A percentile compares a stretch with the other conserved stretches of the same genome.
Conservation (phyloP, 1,140 invertebrate genomes). For the Drosophila simulans region DNA sequence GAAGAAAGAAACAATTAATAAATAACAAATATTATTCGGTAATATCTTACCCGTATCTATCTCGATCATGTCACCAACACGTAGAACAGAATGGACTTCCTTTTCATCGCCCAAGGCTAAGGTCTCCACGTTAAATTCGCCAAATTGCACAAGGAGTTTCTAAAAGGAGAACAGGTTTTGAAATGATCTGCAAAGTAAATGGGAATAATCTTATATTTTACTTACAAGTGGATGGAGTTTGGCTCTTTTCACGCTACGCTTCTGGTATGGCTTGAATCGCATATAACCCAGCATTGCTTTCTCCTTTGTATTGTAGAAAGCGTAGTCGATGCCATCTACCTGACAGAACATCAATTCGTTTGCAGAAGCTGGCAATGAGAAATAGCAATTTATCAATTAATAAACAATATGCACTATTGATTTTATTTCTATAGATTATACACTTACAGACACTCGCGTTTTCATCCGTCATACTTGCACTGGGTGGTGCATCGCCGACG, state of each 20-base stretch:
- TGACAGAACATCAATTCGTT: conserved; percentile 37
- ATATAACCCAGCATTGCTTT: conserved; percentile 55
- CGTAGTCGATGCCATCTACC: conserved; percentile 62
- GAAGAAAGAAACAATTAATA: neutral
- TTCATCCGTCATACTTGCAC: neutral
- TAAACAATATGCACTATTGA: no score
- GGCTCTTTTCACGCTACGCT: conserved; percentile 28
- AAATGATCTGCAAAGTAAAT: neutral
- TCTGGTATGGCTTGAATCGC: conserved; percentile 59
- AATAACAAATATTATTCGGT: neutral
- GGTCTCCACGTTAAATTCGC: conserved; percentile 42
- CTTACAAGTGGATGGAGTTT: conserved; percentile 49
- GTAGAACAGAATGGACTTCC: conserved; percentile 12
- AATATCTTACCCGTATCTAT: conserved; percentile 51
- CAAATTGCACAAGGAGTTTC: conserved; percentile 57
- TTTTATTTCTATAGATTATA: no score
- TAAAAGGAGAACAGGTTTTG: conserved; percentile 5
- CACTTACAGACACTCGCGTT: conserved; percentile 1
- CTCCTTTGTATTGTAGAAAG: conserved; percentile 56
- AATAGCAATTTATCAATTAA: no score
- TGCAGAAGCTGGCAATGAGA: conserved; percentile 28
- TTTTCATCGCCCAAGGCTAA: neutral
- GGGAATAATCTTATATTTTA: neutral
- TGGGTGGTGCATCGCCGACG: neutral
- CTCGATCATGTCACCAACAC: conserved; percentile 62